A percentile compares a stretch with the other conserved stretches of the same genome.
phyloP scores from a whole-genome alignment of 2,113 vertebrate species.

The Mesitornis unicolor region DNA sequence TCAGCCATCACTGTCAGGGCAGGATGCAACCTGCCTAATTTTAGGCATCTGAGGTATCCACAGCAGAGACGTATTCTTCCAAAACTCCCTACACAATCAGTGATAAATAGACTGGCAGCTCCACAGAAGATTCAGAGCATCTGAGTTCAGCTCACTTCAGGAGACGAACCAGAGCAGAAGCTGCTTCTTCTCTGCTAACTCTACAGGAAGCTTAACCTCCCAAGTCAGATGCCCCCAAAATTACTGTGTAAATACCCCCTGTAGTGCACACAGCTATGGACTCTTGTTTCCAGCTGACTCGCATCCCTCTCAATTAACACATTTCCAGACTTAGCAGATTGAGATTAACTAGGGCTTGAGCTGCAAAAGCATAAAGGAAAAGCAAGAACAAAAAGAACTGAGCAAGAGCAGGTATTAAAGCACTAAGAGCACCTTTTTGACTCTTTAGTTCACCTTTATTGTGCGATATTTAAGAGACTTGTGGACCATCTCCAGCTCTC shows the following conservation, averaged over 20 bases:
- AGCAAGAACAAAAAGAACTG: neutral
- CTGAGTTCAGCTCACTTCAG: neutral
- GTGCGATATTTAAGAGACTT: neutral
- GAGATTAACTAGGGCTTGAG: neutral
- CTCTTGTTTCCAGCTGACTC: conserved; percentile 1
- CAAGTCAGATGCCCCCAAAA: neutral
- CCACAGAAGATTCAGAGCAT: neutral
- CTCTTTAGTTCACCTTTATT: neutral
- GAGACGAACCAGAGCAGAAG: neutral
- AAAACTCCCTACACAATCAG: neutral
- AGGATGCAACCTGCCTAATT: neutral
- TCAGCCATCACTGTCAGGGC: neutral
- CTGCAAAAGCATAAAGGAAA: neutral
- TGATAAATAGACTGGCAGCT: neutral
- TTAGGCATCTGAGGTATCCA: neutral
- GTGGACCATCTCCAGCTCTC: neutral
- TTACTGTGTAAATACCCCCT: neutral
- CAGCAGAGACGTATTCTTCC: neutral
- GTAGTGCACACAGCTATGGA: neutral
- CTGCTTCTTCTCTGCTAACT: neutral
- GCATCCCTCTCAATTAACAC: neutral
- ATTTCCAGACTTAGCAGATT: neutral
- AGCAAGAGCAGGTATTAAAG: neutral
- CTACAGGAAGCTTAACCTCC: neutral
- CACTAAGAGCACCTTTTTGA: neutral